Evolutionary conservation across 2,888 invertebrate genomes (phyloP).

Genomic region (Actias luna): DNA sequence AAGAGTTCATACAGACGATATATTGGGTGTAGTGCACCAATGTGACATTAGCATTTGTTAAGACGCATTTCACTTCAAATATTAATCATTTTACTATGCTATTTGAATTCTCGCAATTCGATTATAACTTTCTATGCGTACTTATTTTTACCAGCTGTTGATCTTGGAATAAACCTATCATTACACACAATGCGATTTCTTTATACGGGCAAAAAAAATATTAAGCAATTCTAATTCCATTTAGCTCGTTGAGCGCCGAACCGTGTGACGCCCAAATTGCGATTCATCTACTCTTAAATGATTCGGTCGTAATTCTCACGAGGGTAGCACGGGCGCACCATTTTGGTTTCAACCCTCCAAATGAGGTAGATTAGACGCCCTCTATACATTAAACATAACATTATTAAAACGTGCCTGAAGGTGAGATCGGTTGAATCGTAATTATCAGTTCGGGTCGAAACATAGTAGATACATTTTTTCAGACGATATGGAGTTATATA

Average conservation of each 20-base stretch:
- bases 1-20: no score
- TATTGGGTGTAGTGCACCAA: no score
- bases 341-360: conserved; percentile 13
- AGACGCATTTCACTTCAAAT: no score
- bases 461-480: not conserved
- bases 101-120: not conserved
- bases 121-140: not conserved
- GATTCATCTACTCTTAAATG: conserved; percentile 38
- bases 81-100: not conserved
- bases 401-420: conserved; percentile 6
- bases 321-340: conserved; percentile 10
- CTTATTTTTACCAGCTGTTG: not conserved
- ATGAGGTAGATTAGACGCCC: conserved; percentile 3
- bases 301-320: conserved; percentile 39
- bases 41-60: no score
- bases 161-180: not conserved
- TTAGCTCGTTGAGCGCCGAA: not conserved
- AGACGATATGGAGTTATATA: not conserved
- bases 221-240: not conserved
- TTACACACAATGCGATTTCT: not conserved
- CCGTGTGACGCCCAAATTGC: conserved; percentile 29
- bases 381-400: conserved; percentile 5
- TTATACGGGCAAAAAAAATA: not conserved
- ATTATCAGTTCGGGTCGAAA: not conserved
- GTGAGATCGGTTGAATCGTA: not conserved